phyloP scores from a whole-genome alignment of 2,888 invertebrate species.

The Chymomyza fuscimana region DNA sequence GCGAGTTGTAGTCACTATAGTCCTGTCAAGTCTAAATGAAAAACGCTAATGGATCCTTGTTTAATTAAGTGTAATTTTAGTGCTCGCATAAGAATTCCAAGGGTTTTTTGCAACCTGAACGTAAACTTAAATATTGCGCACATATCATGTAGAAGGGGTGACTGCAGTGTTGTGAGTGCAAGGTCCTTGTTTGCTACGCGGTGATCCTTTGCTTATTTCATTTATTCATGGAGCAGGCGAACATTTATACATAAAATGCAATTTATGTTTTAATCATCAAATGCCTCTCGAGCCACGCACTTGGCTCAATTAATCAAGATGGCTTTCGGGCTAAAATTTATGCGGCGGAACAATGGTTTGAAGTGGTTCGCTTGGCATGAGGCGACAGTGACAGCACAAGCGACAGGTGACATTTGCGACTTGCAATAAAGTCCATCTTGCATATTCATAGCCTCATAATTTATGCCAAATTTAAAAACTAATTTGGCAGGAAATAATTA shows the following conservation, averaged over 20 bases:
- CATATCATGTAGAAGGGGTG: conserved; percentile 24
- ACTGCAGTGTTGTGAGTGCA: not conserved
- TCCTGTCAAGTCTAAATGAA: conserved; percentile 31
- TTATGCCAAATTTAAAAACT: conserved; percentile 61
- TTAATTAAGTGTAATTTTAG: conserved; percentile 78
- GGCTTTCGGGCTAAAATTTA: conserved; percentile 50
- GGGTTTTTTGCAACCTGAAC: conserved; percentile 11
- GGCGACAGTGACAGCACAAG: conserved; percentile 2
- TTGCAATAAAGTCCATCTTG: conserved; percentile 20
- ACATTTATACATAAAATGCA: conserved; percentile 51
- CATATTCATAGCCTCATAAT: conserved; percentile 51
- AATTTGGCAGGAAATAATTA: conserved; percentile 74
- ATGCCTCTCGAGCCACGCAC: conserved; percentile 27
- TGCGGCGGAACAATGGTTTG: conserved; percentile 66
- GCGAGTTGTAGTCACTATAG: conserved; percentile 14
- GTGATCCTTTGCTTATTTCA: not conserved
- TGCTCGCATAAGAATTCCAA: conserved; percentile 54
- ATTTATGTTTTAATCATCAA: conserved; percentile 73
- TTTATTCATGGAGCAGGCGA: conserved; percentile 1
- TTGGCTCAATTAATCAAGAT: conserved; percentile 64
- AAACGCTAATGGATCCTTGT: conserved; percentile 75
- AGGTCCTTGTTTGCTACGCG: not conserved
- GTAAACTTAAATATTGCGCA: conserved; percentile 13
- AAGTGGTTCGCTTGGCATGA: conserved; percentile 30
- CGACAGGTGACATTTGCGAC: conserved; percentile 63